A percentile compares a stretch with the other conserved stretches of the same genome.
Conservation (phyloP, 2,113 vertebrate species). For the Haplotaxodon microlepis region DNA sequence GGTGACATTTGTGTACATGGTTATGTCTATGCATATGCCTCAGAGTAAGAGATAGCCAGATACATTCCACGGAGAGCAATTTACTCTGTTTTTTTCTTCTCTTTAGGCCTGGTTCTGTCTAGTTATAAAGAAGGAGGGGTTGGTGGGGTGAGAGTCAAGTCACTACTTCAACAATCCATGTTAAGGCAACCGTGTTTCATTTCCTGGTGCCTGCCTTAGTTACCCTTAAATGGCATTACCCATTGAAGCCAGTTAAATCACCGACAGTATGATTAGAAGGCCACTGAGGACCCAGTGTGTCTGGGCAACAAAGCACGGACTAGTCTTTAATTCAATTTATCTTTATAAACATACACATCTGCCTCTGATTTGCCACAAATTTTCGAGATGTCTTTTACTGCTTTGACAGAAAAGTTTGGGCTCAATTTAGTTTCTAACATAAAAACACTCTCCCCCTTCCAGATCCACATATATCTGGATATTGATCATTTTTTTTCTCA, state of each 20-base stretch:
- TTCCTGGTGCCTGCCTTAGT: slow-evolving; percentile 71
- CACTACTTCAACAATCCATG: slow-evolving; percentile 58
- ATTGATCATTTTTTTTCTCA: slow-evolving; percentile 54
- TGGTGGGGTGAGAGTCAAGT: slow-evolving; percentile 2
- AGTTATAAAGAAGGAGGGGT: slow-evolving; percentile 2
- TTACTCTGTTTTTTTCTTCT: slow-evolving; percentile 32
- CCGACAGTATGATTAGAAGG: slow-evolving; percentile 67
- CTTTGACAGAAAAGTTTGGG: slow-evolving; percentile 58
- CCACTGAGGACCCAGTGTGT: slow-evolving; percentile 51
- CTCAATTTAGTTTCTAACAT: slow-evolving; percentile 59
- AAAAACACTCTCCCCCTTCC: slow-evolving; percentile 47
- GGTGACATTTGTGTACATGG: background rate
- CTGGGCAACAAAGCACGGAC: slow-evolving; percentile 59
- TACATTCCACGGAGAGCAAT: slow-evolving; percentile 31
- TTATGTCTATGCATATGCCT: background rate
- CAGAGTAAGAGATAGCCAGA: slow-evolving; percentile 17
- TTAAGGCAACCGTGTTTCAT: slow-evolving; percentile 73
- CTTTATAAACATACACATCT: slow-evolving; percentile 74
- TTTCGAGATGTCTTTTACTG: slow-evolving; percentile 69
- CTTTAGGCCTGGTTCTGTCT: slow-evolving; percentile 11
- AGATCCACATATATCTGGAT: slow-evolving; percentile 47
- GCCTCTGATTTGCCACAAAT: slow-evolving; percentile 66
- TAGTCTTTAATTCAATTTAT: slow-evolving; percentile 72
- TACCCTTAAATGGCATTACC: slow-evolving; percentile 73
- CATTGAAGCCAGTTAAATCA: slow-evolving; percentile 75